Percentiles rank a stretch among this genome's conserved stretches.
phyloP scores from a whole-genome alignment of 2,113 vertebrate species.

The Malurus melanocephalus region DNA sequence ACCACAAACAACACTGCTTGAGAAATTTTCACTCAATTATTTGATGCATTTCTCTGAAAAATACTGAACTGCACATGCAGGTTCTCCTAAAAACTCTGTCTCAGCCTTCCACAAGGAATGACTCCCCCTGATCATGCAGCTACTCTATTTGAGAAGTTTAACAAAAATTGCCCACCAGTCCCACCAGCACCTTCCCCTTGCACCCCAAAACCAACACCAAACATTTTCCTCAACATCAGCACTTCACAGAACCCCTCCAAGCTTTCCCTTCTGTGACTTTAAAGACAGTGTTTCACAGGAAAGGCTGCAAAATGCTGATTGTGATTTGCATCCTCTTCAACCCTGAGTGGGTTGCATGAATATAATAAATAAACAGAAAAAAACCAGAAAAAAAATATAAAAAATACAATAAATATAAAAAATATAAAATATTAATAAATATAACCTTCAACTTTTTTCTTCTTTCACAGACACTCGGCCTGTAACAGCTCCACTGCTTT shows the following conservation, averaged over 20 bases:
- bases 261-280: not conserved
- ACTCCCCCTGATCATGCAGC: not conserved
- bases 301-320: not conserved
- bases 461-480: not conserved
- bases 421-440: not conserved
- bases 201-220: not conserved
- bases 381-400: no score
- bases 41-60: not conserved
- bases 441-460: not conserved
- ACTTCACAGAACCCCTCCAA: not conserved
- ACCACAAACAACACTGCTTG: not conserved
- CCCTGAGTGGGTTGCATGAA: not conserved
- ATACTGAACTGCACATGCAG: fast-evolving
- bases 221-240: not conserved
- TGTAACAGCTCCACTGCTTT: not conserved
- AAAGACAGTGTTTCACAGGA: not conserved
- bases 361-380: not conserved
- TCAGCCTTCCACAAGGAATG: fast-evolving
- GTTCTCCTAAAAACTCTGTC: not conserved
- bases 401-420: not conserved
- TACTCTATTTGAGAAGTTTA: not conserved
- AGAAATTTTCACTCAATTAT: not conserved
- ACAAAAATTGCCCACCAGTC: not conserved
- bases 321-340: not conserved
- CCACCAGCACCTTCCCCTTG: not conserved